phyloP scores from a whole-genome alignment of 2,113 vertebrate genomes.

The Cepphus grylle region DNA sequence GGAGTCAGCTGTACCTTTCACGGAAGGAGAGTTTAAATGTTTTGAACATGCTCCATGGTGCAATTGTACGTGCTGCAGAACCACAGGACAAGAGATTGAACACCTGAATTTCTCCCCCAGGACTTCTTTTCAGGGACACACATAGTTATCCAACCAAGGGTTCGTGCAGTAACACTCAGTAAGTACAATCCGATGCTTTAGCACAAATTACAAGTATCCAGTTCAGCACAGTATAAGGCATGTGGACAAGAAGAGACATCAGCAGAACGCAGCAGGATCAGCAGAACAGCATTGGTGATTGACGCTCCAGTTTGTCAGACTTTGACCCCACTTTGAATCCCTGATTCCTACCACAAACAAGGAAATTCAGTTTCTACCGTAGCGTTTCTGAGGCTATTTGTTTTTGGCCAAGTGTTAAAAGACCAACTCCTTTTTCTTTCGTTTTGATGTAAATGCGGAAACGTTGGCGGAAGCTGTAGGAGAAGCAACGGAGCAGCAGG shows the following conservation, averaged over 20 bases:
- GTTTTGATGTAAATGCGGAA: background rate
- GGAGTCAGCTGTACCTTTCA: conserved; percentile 17
- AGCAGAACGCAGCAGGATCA: background rate
- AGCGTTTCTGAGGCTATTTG: background rate
- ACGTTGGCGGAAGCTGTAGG: background rate
- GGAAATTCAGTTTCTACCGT: background rate
- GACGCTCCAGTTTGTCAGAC: conserved; percentile 5
- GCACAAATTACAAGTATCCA: background rate
- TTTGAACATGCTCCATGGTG: background rate
- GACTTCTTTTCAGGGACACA: background rate
- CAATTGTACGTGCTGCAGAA: background rate
- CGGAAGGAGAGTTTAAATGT: background rate
- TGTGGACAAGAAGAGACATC: conserved; percentile 33
- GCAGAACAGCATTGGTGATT: background rate
- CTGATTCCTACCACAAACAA: background rate
- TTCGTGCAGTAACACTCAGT: background rate
- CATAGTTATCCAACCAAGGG: background rate
- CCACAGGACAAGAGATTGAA: conserved; percentile 2
- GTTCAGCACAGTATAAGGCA: conserved; percentile 58
- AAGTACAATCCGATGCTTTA: background rate
- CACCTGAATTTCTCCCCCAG: background rate
- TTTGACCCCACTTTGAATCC: conserved; percentile 19
- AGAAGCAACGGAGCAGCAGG: conserved; percentile 27
- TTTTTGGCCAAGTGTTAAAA: conserved; percentile 30
- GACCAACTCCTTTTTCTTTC: conserved; percentile 18